Evolutionary conservation across 2,797 vertebrate genomes (phyloP).

Genomic region (Peromyscus nudipes): DNA sequence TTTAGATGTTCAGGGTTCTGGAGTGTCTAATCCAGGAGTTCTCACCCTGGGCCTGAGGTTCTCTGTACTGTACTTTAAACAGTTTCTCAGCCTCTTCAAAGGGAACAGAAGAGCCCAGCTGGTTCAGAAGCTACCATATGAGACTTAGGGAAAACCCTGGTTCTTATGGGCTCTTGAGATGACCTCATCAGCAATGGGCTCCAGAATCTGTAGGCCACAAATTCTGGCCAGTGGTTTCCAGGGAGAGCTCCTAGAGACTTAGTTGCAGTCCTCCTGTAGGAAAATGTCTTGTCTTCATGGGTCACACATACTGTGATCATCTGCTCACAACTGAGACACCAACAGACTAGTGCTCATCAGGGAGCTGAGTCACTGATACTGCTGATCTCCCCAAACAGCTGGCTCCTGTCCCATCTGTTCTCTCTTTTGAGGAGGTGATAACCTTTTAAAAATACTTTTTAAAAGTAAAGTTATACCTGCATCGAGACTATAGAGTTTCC

Average conservation of each 20-base stretch:
- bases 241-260: not conserved
- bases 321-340: not conserved
- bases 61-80: fast-evolving
- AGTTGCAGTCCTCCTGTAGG: not conserved
- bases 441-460: not conserved
- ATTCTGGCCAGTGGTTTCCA: not conserved
- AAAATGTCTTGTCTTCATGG: not conserved
- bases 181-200: not conserved
- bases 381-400: not conserved
- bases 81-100: not conserved
- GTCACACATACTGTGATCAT: not conserved
- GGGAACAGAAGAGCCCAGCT: not conserved
- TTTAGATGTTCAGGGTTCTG: not conserved
- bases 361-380: not conserved
- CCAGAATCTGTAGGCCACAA: not conserved
- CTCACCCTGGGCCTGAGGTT: not conserved
- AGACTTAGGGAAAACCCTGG: not conserved
- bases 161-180: not conserved
- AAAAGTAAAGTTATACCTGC: not conserved
- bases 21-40: not conserved
- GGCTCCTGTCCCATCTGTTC: not conserved
- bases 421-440: not conserved
- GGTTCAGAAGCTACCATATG: not conserved
- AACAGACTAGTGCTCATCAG: not conserved
- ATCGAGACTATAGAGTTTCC: not conserved